Conservation (phyloP, 2,797 vertebrate genomes). For the Alectoris magna region DNA sequence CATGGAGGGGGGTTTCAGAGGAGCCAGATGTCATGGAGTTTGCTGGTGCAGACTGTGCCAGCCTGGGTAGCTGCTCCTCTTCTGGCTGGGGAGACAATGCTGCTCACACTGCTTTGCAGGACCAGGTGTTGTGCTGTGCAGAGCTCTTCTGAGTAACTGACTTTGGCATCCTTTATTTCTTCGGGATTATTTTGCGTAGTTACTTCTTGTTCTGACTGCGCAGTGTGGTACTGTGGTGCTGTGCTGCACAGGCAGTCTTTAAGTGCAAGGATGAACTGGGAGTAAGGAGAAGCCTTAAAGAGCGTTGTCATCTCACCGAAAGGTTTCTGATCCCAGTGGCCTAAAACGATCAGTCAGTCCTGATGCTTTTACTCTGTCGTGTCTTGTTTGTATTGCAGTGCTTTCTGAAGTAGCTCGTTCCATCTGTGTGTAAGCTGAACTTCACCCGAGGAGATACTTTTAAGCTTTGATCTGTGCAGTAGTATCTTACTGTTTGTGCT, state of each 20-base stretch:
- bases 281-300: accelerated
- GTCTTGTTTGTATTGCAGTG: neutral
- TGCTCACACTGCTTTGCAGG: accelerated
- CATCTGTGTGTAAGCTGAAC: neutral
- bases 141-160: neutral
- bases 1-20: neutral
- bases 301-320: neutral
- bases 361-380: neutral
- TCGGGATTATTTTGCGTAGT: neutral
- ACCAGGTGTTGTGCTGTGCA: accelerated
- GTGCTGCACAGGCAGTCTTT: neutral
- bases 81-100: neutral
- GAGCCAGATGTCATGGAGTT: accelerated
- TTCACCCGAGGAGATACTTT: neutral
- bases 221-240: neutral
- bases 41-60: neutral
- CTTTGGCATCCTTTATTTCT: accelerated
- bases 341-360: neutral
- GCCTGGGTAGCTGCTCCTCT: neutral
- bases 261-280: neutral
- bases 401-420: neutral
- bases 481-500: neutral
- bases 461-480: neutral
- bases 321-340: neutral
- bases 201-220: neutral